A percentile compares a stretch with the other conserved stretches of the same genome.
Conservation (phyloP, 2,797 vertebrate species). For the Fistularia tabacaria region DNA sequence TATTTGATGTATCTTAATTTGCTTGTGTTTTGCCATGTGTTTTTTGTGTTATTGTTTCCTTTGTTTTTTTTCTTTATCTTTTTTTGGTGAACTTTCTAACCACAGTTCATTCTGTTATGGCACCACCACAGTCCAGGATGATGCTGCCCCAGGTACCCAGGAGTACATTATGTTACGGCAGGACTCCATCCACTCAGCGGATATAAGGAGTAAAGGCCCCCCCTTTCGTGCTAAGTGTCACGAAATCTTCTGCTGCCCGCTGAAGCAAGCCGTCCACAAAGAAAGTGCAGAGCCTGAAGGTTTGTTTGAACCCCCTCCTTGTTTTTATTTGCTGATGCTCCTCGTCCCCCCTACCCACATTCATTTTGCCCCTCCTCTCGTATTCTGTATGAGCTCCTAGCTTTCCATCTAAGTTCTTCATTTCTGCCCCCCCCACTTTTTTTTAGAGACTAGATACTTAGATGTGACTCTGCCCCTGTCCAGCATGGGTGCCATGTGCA, state of each 20-base stretch:
- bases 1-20: conserved; percentile 49
- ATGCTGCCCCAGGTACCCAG: conserved; percentile 98
- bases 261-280: conserved; percentile 99
- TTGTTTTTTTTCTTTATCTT: conserved; percentile 31
- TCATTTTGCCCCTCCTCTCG: conserved; percentile 37
- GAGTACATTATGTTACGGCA: conserved; percentile 99
- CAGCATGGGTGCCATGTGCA: conserved; percentile 41
- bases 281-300: conserved; percentile 97
- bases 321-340: conserved; percentile 71
- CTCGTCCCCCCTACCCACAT: conserved; percentile 22
- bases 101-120: conserved; percentile 98
- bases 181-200: conserved; percentile 99
- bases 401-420: conserved; percentile 39
- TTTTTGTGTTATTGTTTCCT: conserved; percentile 47
- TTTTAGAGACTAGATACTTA: conserved; percentile 46
- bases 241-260: conserved; percentile 99
- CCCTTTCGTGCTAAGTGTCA: conserved; percentile 99
- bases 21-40: conserved; percentile 44
- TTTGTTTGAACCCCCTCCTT: conserved; percentile 88
- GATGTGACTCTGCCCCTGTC: conserved; percentile 46
- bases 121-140: conserved; percentile 98
- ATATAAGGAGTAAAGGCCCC: conserved; percentile 99
- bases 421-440: conserved; percentile 50
- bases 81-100: conserved; percentile 82
- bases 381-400: conserved; percentile 53